Base-by-base conservation (phyloP, 2,888 invertebrate species). In the Galeopsomyia nigrocyanea region DNA sequence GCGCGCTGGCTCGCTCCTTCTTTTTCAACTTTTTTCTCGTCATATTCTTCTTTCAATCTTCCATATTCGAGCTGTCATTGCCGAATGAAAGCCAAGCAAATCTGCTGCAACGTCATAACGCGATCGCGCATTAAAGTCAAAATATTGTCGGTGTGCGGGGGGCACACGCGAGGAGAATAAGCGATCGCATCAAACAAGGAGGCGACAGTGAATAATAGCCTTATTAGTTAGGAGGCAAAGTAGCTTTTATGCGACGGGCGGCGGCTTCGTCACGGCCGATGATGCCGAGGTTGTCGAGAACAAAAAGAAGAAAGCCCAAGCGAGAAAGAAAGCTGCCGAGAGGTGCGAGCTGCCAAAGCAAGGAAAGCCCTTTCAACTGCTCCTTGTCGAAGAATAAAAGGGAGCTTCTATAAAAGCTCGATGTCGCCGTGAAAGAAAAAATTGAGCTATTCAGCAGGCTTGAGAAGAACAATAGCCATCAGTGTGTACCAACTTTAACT, bases 131-230 rank as follows among this genome's bases (percentile, higher is more conserved):
- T 39, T 39, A 3, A 10, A 39, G 39, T 39, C 7, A 39, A 39
- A 39, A 39, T 10, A 10, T 39, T 13, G 39, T 9, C 39, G 39
- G 10, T 3, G 3, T 2, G 26, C 26, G 26, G 3, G 39, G 39
- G 39, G 39, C 39, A 31, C 39, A 13, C 39, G 22, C 49, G 22
- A 49, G n/a, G n/a, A 53, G 53, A 56, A 46, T 53, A 55, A 55
- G 13, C 56, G 39, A 14, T 22, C 50, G 55, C 31, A 31, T 31
- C 31, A 31, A 31, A 31, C 31, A 31, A 31, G 39, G 55, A 61
- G 57, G 13, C 69, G 69, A 73, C 73, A 61, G 61, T 70, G 73
- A 73, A 66, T 73, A 68, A 73, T 73, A 53, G 56, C 53, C 73
- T 73, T 73, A 73, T 73, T 73, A 73, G 69, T 70, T 61, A 60